These are phyloP conservation scores for Eupithecia tripunctaria DNA, from an alignment of 2,888 invertebrate species.

Conservation along the genomic window DNA sequence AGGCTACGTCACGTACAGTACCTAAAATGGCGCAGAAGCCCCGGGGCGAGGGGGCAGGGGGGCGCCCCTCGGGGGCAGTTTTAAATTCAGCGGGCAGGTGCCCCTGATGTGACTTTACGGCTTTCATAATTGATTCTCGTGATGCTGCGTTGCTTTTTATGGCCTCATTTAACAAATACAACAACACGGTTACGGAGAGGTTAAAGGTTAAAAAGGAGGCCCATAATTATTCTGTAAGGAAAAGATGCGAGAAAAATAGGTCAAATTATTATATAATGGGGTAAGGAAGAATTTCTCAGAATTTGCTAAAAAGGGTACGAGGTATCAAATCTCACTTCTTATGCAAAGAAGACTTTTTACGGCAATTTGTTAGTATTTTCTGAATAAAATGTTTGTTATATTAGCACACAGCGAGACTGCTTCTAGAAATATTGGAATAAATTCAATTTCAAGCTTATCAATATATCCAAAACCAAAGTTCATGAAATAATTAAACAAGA, in stretches of 20 bases:
- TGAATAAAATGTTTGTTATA: not conserved
- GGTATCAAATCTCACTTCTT: not conserved
- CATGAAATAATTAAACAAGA: conserved; percentile 14
- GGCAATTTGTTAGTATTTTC: not conserved
- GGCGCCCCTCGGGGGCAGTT: conserved; percentile 8
- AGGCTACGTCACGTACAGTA: not conserved
- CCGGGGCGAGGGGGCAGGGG: not conserved
- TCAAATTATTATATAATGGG: not conserved
- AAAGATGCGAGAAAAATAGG: not conserved
- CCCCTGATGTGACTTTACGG: conserved; percentile 24
- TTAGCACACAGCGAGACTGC: not conserved
- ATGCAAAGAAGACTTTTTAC: not conserved
- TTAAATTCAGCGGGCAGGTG: conserved; percentile 20
- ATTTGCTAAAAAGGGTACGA: not conserved
- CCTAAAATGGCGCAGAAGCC: not conserved
- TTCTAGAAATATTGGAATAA: not conserved
- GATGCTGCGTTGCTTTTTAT: conserved; percentile 10
- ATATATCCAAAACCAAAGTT: conserved; percentile 9
- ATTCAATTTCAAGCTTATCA: conserved; percentile 3
- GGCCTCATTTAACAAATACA: conserved; percentile 8
- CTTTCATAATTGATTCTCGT: conserved; percentile 25
- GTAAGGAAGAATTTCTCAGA: not conserved
- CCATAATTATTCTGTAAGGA: not conserved
- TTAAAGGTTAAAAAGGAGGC: not conserved
- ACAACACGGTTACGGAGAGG: not conserved